Evolutionary conservation across 2,888 invertebrate genomes (phyloP).

Genomic region (Cabera pusaria): DNA sequence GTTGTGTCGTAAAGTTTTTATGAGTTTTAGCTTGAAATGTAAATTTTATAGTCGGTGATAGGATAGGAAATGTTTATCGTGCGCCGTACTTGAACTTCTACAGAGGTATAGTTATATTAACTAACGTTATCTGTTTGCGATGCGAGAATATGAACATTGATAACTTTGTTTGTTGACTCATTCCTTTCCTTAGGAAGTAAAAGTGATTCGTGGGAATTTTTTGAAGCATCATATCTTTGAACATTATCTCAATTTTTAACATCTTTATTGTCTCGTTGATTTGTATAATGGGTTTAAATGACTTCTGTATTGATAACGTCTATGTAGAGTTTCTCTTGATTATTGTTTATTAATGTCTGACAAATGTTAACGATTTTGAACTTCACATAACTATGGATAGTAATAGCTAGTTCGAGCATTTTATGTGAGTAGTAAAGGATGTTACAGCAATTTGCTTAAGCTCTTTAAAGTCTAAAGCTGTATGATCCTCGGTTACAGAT

Average conservation of each 20-base stretch:
- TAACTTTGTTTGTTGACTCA: conserved; percentile 15
- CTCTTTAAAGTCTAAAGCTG: conserved; percentile 14
- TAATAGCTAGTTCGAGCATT: no score
- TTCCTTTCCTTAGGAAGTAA: conserved; percentile 15
- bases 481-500: conserved; percentile 26
- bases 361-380: conserved; percentile 21
- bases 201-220: conserved; percentile 21
- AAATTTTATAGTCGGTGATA: conserved; percentile 54
- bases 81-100: conserved; percentile 34
- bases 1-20: conserved; percentile 59
- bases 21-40: conserved; percentile 62
- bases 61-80: conserved; percentile 34
- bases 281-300: conserved; percentile 21
- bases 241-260: conserved; percentile 22
- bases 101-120: conserved; percentile 16
- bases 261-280: conserved; percentile 20
- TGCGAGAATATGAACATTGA: conserved; percentile 15
- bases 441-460: conserved; percentile 17
- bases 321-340: conserved; percentile 11
- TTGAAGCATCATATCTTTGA: conserved; percentile 14
- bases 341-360: conserved; percentile 8
- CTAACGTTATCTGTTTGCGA: conserved; percentile 20
- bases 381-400: conserved; percentile 5
- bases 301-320: conserved; percentile 15
- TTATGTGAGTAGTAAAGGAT: conserved; percentile 9